Evolutionary conservation across 2,113 vertebrate species (phyloP), one percentile per base, ranked within the genome.

Genomic region (Sturnira hondurensis): DNA sequence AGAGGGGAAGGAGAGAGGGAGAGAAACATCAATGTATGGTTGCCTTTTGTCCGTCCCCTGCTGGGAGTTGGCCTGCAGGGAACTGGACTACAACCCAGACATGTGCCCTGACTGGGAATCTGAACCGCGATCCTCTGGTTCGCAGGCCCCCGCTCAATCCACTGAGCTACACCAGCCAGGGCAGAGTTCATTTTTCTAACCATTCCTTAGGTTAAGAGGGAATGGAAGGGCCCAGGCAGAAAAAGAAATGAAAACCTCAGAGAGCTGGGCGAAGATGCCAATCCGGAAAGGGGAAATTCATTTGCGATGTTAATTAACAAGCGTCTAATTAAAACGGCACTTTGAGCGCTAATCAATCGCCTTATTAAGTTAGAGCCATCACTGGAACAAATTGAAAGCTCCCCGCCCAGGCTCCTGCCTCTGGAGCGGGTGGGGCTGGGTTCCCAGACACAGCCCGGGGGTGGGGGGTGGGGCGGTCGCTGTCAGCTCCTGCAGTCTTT

Each of bases 321-420:
- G 98, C 98, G 98, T 97, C 97, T 99, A 99, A 99, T 99, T 98
- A 99, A 98, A 99, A 98, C 98, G 97, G 98, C 98, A 98, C 98
- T 99, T 98, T 98, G 98, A 98, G 98, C 95, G 97, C 93, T 98
- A 98, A 99, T 99, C 99, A 99, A 99, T 99, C 95, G 98, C 98
- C 98, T 98, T 98, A 99, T 99, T 98, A 98, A 98, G 96, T 98
- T 98, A 97, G 97, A 97, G 98, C 98, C 98, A 98, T 97, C 96
- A 98, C 98, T 91, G 98, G 98, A 98, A 98, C 98, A 98, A 98
- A 99, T 98, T 98, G 99, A 99, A 98, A 97, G 98, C 98, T 98
- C 99, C 98, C 98, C 98, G 99, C 94, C 96, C 95, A 20, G 61
- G 81, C 85, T 38, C 17, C 78, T 63, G 58, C 94, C 94, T 92